Conservation (phyloP, 2,888 invertebrate genomes). For the Ormyrus rosae region DNA sequence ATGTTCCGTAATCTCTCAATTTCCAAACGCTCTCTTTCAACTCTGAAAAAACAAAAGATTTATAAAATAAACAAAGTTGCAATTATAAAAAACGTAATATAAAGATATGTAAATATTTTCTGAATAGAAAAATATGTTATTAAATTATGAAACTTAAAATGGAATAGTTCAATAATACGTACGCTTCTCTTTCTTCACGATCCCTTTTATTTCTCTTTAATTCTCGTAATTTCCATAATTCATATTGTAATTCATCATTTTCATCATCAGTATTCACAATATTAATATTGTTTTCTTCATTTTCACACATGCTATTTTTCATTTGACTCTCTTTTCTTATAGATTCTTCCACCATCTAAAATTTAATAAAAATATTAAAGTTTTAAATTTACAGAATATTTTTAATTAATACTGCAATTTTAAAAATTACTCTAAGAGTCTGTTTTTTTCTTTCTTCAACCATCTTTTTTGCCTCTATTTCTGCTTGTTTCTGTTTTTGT, state of each 20-base stretch:
- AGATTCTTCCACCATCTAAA: conserved; percentile 89
- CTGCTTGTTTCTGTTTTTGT: conserved; percentile 88
- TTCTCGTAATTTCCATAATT: conserved; percentile 98
- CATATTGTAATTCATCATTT: conserved; percentile 97
- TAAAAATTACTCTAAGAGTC: conserved; percentile 82
- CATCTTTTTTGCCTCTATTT: conserved; percentile 88
- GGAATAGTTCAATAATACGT: conserved; percentile 73
- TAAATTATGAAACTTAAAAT: neutral
- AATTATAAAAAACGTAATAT: no score
- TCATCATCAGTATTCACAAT: conserved; percentile 88
- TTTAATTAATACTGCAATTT: no score
- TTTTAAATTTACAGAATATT: neutral
- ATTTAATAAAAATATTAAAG: conserved; percentile 18
- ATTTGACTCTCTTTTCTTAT: conserved; percentile 87
- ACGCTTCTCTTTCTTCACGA: conserved; percentile 95
- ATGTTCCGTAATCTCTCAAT: conserved; percentile 93
- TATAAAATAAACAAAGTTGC: conserved; percentile 6
- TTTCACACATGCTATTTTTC: conserved; percentile 78
- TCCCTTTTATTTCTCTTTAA: conserved; percentile 97
- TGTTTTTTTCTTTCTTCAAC: conserved; percentile 93
- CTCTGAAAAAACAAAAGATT: conserved; percentile 76
- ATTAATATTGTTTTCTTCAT: conserved; percentile 78
- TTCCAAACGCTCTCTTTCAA: conserved; percentile 91
- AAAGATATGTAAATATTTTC: no score
- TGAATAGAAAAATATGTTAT: neutral